Conservation (phyloP, 2,113 vertebrate species). For the Pterocles orientalis region DNA sequence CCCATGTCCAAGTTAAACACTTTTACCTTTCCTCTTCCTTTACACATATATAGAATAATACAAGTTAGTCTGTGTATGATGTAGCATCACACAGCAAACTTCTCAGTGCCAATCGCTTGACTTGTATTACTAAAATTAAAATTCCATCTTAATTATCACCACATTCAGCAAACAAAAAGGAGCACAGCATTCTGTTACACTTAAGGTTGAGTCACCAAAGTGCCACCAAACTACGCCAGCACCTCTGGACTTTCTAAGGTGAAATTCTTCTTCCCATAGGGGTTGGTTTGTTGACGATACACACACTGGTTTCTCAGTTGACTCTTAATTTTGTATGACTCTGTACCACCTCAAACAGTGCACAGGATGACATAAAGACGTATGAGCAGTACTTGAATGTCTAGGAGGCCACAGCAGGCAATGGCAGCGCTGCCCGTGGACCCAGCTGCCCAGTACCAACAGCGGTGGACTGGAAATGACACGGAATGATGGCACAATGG, state of each 20-base stretch:
- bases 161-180: background rate
- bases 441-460: background rate
- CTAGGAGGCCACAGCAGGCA: background rate
- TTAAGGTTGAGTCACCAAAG: background rate
- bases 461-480: background rate
- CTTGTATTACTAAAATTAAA: background rate
- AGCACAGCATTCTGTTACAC: background rate
- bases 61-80: background rate
- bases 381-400: background rate
- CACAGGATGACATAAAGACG: rapidly evolving
- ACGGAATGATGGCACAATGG: rapidly evolving
- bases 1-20: background rate
- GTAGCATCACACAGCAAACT: background rate
- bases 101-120: background rate
- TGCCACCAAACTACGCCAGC: background rate
- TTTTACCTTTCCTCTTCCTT: background rate
- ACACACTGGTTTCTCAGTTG: background rate
- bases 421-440: background rate
- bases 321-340: background rate
- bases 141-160: background rate
- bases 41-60: background rate
- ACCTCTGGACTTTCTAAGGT: background rate
- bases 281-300: background rate
- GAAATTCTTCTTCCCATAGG: background rate
- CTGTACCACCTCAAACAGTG: background rate